Evolutionary conservation across 2,113 vertebrate species (phyloP), one percentile per base, ranked within the genome.

Genomic region (Oncorhynchus tshawytscha): DNA sequence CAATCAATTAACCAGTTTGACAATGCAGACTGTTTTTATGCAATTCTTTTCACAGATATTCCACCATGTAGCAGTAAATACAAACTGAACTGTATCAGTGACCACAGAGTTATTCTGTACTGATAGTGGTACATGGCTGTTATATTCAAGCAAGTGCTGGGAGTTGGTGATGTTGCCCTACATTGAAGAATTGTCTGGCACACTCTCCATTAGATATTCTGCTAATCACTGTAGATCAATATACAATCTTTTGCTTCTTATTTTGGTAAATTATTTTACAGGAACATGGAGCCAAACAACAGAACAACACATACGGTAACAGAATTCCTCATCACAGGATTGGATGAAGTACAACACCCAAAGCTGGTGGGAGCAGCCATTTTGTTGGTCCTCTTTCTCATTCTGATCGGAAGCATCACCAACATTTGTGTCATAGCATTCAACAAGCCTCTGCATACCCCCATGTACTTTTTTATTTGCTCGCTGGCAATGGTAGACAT

Each of bases 381-480:
- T 48, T 49, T 75, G 24, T 54, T 75, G 0, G 15, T 16, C 49
- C 49, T 68, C 8, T 48, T 62, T 16, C 27, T 75, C 22, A 75
- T 68, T 75, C n/a, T 75, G 65, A 48, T 75, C 18, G 65, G 73
- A 24, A 59, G 45, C 25, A 29, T 75, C 4, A 22, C 66, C 11
- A 75, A 75, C 49, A 75, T 75, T 45, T 16, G 65, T 20, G 15
- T 76, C 13, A 45, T 76, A 12, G 45, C 54, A 1, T 57, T 70
- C n/a, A 68, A 54, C 67, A 69, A 67, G 29, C 29, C 51, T 4
- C 22, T 70, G 15, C 67, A 76, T 22, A 62, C 67, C n/a, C 74
- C 74, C 1, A 70, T 76, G 74, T 76, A 60, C 67, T 70, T 76
- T 25, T 76, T 70, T 20, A 70, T 76, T 49, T 70, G 74, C n/a